Evolutionary conservation across 2,113 vertebrate species (phyloP), one percentile per base, ranked within the genome.

Genomic region (Sorex fumeus): DNA sequence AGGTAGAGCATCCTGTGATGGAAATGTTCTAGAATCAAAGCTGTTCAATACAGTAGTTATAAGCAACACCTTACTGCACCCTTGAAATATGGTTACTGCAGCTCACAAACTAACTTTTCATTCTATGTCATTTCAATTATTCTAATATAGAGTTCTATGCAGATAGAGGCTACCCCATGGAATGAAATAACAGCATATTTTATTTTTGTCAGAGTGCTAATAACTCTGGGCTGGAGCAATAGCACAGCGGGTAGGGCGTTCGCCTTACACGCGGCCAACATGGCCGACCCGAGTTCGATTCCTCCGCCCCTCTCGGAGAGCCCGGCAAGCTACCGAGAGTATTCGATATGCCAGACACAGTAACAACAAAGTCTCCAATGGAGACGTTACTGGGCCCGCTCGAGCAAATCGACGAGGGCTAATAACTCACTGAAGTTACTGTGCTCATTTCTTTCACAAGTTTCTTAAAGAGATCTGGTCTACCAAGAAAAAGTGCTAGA

Each of bases 181-280:
- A 6, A 89, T 2, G 90, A 43, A 91, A 92, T 19, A 45, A 40
- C 50, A 53, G 40, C 40, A 27, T 74, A 87, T 40, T 50, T 90
- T 81, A 13, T 32, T 87, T 60, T 71, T 13, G 30, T 70, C 27
- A 69, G 18, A 84, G 80, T 23, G 45, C 23, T n/a, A 70, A 47
- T 66, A 74, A 70, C 81, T 43, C 70, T n/a, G n/a, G n/a, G n/a
- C n/a, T n/a, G n/a, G n/a, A n/a, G n/a, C n/a, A n/a, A n/a, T n/a
- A n/a, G n/a, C n/a, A n/a, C n/a, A n/a, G n/a, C n/a, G n/a, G n/a
- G n/a, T n/a, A n/a, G n/a, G n/a, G n/a, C n/a, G n/a, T n/a, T n/a
- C n/a, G n/a, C n/a, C n/a, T n/a, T n/a, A n/a, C n/a, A n/a, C n/a
- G n/a, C n/a, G n/a, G n/a, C n/a, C n/a, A n/a, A n/a, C n/a, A n/a